Evolutionary conservation across 1,140 invertebrate species (phyloP).

Genomic region (Drosophila pseudoananassae): DNA sequence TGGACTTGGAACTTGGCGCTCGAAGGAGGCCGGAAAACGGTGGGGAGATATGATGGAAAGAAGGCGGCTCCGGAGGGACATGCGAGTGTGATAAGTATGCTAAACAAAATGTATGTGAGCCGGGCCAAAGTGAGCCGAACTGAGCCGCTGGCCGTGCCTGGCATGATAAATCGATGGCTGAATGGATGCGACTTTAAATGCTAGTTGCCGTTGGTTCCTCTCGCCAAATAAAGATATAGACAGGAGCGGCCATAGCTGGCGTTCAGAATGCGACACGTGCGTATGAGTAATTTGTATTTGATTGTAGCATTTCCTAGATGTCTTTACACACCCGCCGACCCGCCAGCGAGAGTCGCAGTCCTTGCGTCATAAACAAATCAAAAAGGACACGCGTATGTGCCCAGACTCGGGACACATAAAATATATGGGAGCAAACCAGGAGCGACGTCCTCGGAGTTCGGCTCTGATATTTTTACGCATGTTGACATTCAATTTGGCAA

Average conservation of each 20-base stretch:
- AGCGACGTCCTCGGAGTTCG: constrained; percentile 11
- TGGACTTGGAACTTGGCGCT: constrained; percentile 18
- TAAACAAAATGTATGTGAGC: constrained; percentile 54
- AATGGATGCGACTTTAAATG: constrained; percentile 58
- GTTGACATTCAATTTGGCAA: constrained; percentile 81
- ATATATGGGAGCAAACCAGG: constrained; percentile 5
- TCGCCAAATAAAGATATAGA: constrained; percentile 31
- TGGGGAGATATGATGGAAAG: not conserved
- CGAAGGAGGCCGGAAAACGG: constrained; percentile 10
- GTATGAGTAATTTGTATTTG: constrained; percentile 77
- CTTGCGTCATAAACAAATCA: constrained; percentile 70
- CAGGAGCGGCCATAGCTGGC: not conserved
- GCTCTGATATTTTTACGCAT: constrained; percentile 73
- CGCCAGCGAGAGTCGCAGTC: not conserved
- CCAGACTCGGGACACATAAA: constrained; percentile 7
- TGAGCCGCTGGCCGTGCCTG: constrained; percentile 37
- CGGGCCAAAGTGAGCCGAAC: constrained; percentile 16
- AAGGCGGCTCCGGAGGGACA: not conserved
- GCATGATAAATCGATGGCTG: constrained; percentile 61
- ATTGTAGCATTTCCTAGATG: constrained; percentile 60
- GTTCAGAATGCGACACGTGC: constrained; percentile 57
- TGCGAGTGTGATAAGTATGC: constrained; percentile 55
- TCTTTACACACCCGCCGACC: constrained; percentile 10
- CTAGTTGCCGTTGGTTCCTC: constrained; percentile 34
- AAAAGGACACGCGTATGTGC: constrained; percentile 63